Conservation (phyloP, 2,888 invertebrate species). For the Apoderus coryli region DNA sequence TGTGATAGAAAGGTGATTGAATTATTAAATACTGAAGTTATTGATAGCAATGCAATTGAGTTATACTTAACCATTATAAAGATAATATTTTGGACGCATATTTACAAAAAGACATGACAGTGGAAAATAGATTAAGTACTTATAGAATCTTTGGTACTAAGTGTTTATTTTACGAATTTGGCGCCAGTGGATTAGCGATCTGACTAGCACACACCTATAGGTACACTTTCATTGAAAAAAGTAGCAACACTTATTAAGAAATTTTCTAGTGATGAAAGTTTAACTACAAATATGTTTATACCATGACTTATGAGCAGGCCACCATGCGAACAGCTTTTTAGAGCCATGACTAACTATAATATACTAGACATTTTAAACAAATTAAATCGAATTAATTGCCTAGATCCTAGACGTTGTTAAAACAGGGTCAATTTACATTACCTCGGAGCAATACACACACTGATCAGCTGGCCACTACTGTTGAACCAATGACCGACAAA, state of each 20-base stretch:
- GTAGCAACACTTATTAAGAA: constrained; percentile 9
- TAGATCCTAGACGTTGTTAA: not conserved
- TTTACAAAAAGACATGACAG: constrained; percentile 8
- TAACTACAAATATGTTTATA: constrained; percentile 6
- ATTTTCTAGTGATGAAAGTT: constrained; percentile 2
- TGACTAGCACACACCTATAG: constrained; percentile 7
- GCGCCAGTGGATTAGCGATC: constrained; percentile 9
- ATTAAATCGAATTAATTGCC: constrained; percentile 12
- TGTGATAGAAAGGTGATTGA: constrained; percentile 2
- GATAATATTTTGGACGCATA: constrained; percentile 9
- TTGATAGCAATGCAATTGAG: constrained; percentile 8
- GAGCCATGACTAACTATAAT: constrained; percentile 11
- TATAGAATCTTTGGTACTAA: constrained; percentile 12
- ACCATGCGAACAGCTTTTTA: constrained; percentile 12
- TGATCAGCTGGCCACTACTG: constrained; percentile 1
- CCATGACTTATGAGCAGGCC: constrained; percentile 13
- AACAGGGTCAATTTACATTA: constrained; percentile 2
- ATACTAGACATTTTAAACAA: constrained; percentile 10
- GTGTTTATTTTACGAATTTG: constrained; percentile 12
- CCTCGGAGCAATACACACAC: constrained; percentile 2
- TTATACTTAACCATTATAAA: constrained; percentile 8
- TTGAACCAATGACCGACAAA: constrained; percentile 2
- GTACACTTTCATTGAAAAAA: constrained; percentile 12
- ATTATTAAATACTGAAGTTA: constrained; percentile 7
- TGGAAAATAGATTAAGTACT: constrained; percentile 8